phyloP scores from a whole-genome alignment of 2,797 vertebrate genomes.

The Carcharodon carcharias region DNA sequence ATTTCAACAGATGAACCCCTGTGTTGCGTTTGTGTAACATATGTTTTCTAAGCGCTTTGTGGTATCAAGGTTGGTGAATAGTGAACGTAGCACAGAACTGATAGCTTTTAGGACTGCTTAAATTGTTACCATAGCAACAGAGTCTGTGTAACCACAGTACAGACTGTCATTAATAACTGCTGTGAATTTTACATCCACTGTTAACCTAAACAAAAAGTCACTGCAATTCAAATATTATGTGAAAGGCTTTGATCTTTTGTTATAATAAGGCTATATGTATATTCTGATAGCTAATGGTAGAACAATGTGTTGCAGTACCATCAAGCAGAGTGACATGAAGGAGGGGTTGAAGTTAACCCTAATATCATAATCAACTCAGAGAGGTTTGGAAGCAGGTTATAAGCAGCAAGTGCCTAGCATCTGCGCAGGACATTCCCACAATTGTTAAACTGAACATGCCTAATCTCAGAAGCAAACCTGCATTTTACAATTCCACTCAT shows the following conservation, averaged over 20 bases:
- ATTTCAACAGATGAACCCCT: not conserved
- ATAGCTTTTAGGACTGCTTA: not conserved
- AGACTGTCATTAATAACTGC: not conserved
- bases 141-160: slow-evolving; percentile 8
- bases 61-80: not conserved
- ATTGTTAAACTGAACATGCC: not conserved
- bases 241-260: not conserved
- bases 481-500: not conserved
- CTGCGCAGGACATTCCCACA: not conserved
- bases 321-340: not conserved
- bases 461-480: not conserved
- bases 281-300: not conserved
- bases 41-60: not conserved
- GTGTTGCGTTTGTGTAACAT: not conserved
- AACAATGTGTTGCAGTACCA: not conserved
- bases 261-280: not conserved
- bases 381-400: not conserved
- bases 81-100: not conserved
- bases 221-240: not conserved
- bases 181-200: not conserved
- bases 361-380: not conserved
- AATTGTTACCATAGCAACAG: slow-evolving; percentile 30
- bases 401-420: not conserved
- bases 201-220: not conserved
- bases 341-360: not conserved